Base-by-base conservation (phyloP, 2,797 vertebrate genomes). In the Sebastes diaconus region DNA sequence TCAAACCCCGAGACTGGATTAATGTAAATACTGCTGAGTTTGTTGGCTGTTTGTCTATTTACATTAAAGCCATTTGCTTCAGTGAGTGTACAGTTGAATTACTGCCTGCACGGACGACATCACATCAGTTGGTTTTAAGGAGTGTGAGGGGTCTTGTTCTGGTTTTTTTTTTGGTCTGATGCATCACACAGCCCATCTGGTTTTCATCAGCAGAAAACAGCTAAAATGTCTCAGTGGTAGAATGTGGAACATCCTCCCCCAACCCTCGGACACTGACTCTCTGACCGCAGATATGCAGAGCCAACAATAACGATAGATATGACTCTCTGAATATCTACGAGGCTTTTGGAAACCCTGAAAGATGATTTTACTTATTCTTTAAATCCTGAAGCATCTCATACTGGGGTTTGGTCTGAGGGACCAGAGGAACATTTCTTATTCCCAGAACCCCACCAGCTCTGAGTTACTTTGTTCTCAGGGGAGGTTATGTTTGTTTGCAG, bases 181-280 rank as follows among this genome's bases (percentile, higher is more conserved):
- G 20, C 63, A 65, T 85, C 84, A 59, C 66, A 73, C 32, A n/a
- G 64, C 24, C 34, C 88, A 92, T 91, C 84, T 92, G 92, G 84
- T 80, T 90, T 86, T 58, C 80, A 89, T 92, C 86, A 88, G 67
- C 1, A 57, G 39, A 74, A 88, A 84, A 80, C 12, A 63, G 57
- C 25, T 69, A 22, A 79, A 59, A 54, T 34, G 54, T 24, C 71
- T 72, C 69, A 25, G 7, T 20, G 74, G 18, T 4, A 76, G 70
- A 77, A 60, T 68, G 81, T 63, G 39, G 68, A 77, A 77, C 80
- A 77, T 66, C 83, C 86, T 71, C 87, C 87, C 77, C 84, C 80
- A 71, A 58, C 73, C 25, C 76, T 63, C 65, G 61, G 78, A 89
- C 83, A 87, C 75, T 54, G 82, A 83, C 72, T 80, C 55, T 8